A percentile compares a stretch with the other conserved stretches of the same genome.
phyloP scores from a whole-genome alignment of 2,113 vertebrate species.

The Malurus elegans region DNA sequence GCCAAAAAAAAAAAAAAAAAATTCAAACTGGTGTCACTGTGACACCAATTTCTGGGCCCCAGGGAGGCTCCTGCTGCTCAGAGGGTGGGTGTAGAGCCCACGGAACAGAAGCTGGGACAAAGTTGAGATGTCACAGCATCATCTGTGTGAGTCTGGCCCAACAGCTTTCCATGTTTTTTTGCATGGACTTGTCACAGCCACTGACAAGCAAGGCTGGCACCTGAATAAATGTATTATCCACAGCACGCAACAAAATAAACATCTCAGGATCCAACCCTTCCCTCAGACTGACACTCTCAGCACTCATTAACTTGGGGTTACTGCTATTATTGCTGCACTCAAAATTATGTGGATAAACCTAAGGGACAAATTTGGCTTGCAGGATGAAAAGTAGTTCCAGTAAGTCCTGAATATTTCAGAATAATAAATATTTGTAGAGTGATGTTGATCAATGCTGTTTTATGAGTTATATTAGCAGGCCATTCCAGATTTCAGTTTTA shows the following conservation, averaged over 20 bases:
- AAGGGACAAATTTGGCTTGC: conserved; percentile 26
- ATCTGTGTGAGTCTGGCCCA: fast-evolving
- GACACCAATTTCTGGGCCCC: background rate
- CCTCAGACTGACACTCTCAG: background rate
- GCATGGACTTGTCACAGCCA: background rate
- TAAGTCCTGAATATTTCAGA: conserved; percentile 38
- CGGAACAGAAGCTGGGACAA: background rate
- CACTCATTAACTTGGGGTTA: background rate
- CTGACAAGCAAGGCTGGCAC: background rate
- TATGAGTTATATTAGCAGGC: background rate
- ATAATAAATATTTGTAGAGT: conserved; percentile 53
- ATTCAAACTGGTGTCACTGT: background rate
- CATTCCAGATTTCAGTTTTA: background rate
- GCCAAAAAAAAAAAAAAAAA: background rate
- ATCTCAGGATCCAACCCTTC: background rate
- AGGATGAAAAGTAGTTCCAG: background rate
- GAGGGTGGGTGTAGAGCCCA: background rate
- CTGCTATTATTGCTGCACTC: conserved; percentile 1
- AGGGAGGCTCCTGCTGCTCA: background rate
- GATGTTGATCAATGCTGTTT: background rate
- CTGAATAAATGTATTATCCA: background rate
- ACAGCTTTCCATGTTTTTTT: background rate
- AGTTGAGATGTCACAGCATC: background rate
- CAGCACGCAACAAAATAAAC: background rate
- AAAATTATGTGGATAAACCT: conserved; percentile 28